Base-by-base conservation (phyloP, 2,113 vertebrate genomes). In the Cichladusa arquata region DNA sequence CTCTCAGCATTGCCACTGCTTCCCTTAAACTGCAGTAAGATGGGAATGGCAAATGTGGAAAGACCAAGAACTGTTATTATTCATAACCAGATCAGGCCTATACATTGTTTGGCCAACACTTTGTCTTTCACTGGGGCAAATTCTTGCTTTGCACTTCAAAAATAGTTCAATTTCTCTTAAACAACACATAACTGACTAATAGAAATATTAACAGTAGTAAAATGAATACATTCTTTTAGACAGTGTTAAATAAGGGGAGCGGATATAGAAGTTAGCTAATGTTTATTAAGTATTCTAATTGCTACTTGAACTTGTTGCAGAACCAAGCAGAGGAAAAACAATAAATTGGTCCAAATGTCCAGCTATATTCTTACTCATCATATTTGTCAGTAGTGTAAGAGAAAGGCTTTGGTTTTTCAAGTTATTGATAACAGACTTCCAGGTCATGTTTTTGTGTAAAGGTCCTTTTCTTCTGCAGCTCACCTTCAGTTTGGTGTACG, bases 121-220 rank as follows among this genome's bases (percentile, higher is more conserved):
- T 87, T 22, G 4, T 54, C 34, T 73, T 76, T 29, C 57, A 7
- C 4, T 56, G 12, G 23, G 54, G 20, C 4, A 94, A 74, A 81
- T 23, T 81, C 40, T 86, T 89, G 38, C 47, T 92, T 90, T 61
- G 16, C 28, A 50, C 19, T 50, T 92, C 34, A 31, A 31, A 93
- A 69, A 11, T 12, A 47, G 29, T 62, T 84, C 24, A 70, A 24
- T 67, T 48, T 81, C 5, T 61, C 11, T 70, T 83, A 53, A 91
- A 34, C 9, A 62, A 36, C 12, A 29, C 5, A 11, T 42, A 19
- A 36, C 14, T 69, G 57, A 57, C 57, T 64, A 76, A 56, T 19
- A 76, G 12, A 29, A 66, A 40, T 58, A 71, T 26, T 40, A 72
- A 6, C 8, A 54, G 13, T 33, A 88, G 36, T 34, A 57, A 31